Conservation (phyloP, 1,140 invertebrate species). For the Dolichoris vasculosae region DNA sequence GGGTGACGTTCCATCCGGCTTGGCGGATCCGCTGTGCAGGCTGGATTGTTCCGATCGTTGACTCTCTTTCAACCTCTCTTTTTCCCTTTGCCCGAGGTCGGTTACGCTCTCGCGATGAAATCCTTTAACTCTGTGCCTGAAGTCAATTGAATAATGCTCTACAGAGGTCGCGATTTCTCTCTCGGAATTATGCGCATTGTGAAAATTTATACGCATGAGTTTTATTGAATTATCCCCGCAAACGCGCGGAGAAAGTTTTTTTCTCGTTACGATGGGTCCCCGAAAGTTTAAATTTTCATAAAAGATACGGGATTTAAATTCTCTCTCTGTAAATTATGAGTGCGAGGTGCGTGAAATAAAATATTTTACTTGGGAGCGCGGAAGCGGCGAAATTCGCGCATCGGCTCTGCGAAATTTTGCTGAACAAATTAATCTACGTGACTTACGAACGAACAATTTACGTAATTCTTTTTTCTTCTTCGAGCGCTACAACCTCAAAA, state of each 20-base stretch:
- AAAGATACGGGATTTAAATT: conserved; percentile 14
- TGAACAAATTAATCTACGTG: conserved; percentile 5
- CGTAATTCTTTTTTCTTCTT: not conserved
- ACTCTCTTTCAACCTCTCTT: not conserved
- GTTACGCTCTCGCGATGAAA: conserved; percentile 20
- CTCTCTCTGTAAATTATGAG: not conserved
- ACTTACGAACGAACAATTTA: not conserved
- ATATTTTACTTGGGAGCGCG: not conserved
- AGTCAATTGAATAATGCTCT: conserved; percentile 45
- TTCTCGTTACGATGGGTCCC: not conserved
- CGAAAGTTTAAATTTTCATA: conserved; percentile 21
- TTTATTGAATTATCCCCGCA: conserved; percentile 2
- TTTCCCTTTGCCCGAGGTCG: not conserved
- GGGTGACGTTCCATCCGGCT: conserved; percentile 49
- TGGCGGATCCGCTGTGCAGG: conserved; percentile 1
- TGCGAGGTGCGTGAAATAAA: not conserved
- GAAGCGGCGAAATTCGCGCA: not conserved
- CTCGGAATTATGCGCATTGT: not conserved
- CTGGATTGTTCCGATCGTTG: conserved; percentile 51
- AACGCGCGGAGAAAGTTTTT: not conserved
- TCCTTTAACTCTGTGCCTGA: conserved; percentile 32
- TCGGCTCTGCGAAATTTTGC: not conserved
- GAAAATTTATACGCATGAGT: conserved; percentile 24
- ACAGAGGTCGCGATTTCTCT: not conserved
- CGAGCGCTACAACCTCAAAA: not conserved